Conservation (phyloP, 1,140 invertebrate species). For the Ceratina japonica region DNA sequence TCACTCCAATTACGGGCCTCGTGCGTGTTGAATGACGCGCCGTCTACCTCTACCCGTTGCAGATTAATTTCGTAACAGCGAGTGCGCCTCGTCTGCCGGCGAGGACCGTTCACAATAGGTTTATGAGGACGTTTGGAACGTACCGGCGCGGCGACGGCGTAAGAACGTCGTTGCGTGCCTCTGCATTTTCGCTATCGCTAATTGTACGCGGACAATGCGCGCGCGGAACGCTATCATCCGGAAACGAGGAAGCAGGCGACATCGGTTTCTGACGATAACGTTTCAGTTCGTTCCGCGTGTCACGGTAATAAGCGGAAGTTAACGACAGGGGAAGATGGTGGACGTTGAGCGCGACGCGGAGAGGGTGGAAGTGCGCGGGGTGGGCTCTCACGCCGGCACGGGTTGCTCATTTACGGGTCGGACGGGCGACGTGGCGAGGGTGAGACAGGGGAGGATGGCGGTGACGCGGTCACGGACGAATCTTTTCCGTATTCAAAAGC, state of each 20-base stretch:
- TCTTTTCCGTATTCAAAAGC: slow-evolving; percentile 55
- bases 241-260: background rate
- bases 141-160: no score
- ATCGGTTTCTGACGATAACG: background rate
- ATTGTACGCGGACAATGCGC: background rate
- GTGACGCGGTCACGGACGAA: background rate
- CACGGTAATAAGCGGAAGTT: background rate
- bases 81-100: no score
- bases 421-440: background rate
- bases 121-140: background rate
- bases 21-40: slow-evolving; percentile 12
- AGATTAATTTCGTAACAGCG: slow-evolving; percentile 1
- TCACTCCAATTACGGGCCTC: slow-evolving; percentile 32
- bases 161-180: no score
- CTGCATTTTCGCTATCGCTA: background rate
- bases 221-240: no score
- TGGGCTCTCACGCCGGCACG: background rate
- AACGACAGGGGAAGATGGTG: background rate
- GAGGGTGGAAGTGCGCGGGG: background rate
- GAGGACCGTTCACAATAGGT: background rate
- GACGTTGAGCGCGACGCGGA: background rate
- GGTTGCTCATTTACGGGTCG: slow-evolving; percentile 1
- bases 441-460: background rate
- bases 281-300: background rate
- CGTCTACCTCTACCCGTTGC: background rate